Base-by-base conservation (phyloP, 2,888 invertebrate genomes). In the Serripes groenlandicus region DNA sequence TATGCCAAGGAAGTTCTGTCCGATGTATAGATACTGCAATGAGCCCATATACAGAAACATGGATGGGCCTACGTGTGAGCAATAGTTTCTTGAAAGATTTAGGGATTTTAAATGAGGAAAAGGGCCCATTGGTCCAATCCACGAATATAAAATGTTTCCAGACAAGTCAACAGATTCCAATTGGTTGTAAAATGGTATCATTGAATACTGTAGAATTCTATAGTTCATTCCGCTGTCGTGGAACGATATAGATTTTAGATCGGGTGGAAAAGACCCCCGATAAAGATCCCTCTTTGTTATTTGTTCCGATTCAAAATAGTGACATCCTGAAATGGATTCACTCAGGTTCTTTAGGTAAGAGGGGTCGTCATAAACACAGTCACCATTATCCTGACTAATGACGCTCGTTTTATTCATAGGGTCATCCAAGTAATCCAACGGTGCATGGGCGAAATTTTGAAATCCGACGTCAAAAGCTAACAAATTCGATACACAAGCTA, bases 1-100 rank as follows among this genome's bases (percentile, higher is more conserved):
- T 18, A 66, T 15, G 21, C 86, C 86, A n/a, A 86, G 23, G 21
- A 49, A 49, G 34, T 86, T 86, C 18, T 62, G 52, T 18, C 75
- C 68, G 3, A 75, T 18, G 11, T 75, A 72, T 2, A 86, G 62
- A 21, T 30, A 56, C 52, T 60, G 54, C 0, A 86, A n/a, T 1
- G 32, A 49, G 11, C 30, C 1, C 34, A 76, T 23, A 4, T 30
- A 42, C 3, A n/a, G 28, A 62, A 85, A 80, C 30, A 71, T 56
- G 2, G 30, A n/a, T 49, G 28, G 9, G n/a, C 35, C 3, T 35
- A 79, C 37, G 26, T 42, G 1, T 34, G 73, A 54, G n/a, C 76
- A 74, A 54, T 71, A 71, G 35, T 79, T 79, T 34, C 60, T 52
- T 30, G 85, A 85, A 18, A 82, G 15, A 56, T 79, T 56, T 1